phyloP scores from a whole-genome alignment of 2,113 vertebrate species.

The Melanerpes formicivorus region DNA sequence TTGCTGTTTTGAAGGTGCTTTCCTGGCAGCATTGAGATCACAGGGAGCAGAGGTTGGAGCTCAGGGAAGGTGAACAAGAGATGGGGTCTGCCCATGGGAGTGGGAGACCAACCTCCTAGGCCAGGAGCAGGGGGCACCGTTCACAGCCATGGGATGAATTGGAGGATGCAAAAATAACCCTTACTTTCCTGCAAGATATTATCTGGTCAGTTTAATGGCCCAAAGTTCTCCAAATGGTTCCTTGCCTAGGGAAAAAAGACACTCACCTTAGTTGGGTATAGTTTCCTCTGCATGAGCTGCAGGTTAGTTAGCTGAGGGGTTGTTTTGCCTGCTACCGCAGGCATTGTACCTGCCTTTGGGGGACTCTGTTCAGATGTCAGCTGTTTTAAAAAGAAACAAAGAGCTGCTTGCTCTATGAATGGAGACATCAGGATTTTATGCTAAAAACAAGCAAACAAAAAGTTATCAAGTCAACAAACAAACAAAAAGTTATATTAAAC shows the following conservation, averaged over 20 bases:
- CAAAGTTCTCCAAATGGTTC: neutral
- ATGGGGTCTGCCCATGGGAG: neutral
- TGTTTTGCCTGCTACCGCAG: neutral
- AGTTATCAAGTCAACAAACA: neutral
- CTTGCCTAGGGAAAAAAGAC: neutral
- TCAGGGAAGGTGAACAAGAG: accelerated
- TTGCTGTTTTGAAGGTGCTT: neutral
- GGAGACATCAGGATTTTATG: neutral
- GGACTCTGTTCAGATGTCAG: neutral
- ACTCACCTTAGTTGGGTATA: neutral
- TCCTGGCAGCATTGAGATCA: accelerated
- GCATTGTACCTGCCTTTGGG: neutral
- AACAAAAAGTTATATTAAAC: neutral
- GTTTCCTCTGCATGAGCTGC: accelerated
- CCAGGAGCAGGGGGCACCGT: accelerated
- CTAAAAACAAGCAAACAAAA: neutral
- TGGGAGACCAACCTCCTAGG: neutral
- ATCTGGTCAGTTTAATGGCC: neutral
- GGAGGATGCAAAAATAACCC: neutral
- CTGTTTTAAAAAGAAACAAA: neutral
- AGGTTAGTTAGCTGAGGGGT: accelerated
- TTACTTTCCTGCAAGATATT: neutral
- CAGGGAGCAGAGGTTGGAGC: neutral
- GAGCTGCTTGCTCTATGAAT: neutral
- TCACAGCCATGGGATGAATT: neutral